Percentiles rank a stretch among this genome's conserved stretches.
Evolutionary conservation across 1,140 invertebrate species (phyloP).

Genomic region (Rhagoletis pomonella): DNA sequence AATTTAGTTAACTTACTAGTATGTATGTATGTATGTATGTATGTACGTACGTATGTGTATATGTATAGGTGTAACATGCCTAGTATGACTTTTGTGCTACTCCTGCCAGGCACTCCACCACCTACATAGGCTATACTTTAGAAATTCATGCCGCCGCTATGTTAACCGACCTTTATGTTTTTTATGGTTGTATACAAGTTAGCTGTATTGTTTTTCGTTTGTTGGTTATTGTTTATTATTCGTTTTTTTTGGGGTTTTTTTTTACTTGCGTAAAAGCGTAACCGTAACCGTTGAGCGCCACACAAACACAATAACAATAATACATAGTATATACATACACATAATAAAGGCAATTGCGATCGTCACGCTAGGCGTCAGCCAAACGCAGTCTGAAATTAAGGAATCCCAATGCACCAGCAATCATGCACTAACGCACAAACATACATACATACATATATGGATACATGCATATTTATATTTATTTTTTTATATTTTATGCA

Average conservation of each 20-base stretch:
- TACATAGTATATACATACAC: not conserved
- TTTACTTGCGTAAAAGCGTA: constrained; percentile 39
- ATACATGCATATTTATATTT: too few relatives aligned
- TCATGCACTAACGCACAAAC: not conserved
- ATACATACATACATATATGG: not conserved
- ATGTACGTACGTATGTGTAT: not conserved
- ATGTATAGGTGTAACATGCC: not conserved
- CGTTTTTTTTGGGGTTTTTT: not conserved
- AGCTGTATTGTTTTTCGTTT: not conserved
- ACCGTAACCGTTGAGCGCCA: constrained; percentile 49
- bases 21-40: not conserved
- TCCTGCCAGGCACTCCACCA: not conserved
- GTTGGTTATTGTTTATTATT: constrained; percentile 41
- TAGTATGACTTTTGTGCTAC: not conserved
- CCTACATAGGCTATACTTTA: not conserved
- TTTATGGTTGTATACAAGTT: not conserved
- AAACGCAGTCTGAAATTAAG: constrained; percentile 40
- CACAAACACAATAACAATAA: constrained; percentile 11
- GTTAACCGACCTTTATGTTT: not conserved
- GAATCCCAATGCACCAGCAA: constrained; percentile 34
- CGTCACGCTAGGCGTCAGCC: constrained; percentile 50
- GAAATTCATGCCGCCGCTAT: not conserved
- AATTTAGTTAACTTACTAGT: not conserved
- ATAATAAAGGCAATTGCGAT: constrained; percentile 44
- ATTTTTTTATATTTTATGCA: not conserved